Evolutionary conservation across 2,797 vertebrate genomes (phyloP).

Genomic region (Spinibarbus caldwelli): DNA sequence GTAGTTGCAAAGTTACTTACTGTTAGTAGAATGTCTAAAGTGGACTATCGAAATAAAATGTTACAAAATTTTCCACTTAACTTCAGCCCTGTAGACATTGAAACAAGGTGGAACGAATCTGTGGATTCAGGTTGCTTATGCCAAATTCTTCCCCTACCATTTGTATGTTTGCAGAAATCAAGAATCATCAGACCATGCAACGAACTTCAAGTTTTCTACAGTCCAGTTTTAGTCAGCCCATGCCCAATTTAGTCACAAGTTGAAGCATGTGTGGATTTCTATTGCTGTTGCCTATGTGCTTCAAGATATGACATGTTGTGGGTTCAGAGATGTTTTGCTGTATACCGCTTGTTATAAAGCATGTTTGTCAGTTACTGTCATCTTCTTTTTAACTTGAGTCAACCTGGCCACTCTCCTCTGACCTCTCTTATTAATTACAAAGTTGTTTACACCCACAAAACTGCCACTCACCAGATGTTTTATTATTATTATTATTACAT

Average conservation of each 20-base stretch:
- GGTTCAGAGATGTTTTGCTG: not conserved
- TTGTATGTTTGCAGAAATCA: not conserved
- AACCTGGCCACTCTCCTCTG: not conserved
- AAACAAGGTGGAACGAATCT: not conserved
- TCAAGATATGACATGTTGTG: not conserved
- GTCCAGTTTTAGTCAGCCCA: constrained; percentile 2
- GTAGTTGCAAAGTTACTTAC: too few species aligned
- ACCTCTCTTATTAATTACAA: not conserved
- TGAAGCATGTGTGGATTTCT: constrained; percentile 12
- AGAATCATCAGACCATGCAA: not conserved
- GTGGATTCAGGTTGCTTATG: not conserved
- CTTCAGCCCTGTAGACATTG: not conserved
- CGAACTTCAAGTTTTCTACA: not conserved
- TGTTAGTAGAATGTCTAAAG: too few species aligned
- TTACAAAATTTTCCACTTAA: too few species aligned
- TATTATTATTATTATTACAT: not conserved
- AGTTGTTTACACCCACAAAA: not conserved
- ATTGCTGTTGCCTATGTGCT: not conserved
- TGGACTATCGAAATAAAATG: too few species aligned
- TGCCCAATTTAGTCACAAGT: not conserved
- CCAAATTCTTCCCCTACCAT: not conserved
- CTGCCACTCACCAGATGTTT: not conserved
- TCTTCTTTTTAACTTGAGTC: not conserved
- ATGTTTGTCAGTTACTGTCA: not conserved
- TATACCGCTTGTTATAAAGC: not conserved